Evolutionary conservation across 1,140 invertebrate species (phyloP).

Genomic region (Platorchestia sp.): DNA sequence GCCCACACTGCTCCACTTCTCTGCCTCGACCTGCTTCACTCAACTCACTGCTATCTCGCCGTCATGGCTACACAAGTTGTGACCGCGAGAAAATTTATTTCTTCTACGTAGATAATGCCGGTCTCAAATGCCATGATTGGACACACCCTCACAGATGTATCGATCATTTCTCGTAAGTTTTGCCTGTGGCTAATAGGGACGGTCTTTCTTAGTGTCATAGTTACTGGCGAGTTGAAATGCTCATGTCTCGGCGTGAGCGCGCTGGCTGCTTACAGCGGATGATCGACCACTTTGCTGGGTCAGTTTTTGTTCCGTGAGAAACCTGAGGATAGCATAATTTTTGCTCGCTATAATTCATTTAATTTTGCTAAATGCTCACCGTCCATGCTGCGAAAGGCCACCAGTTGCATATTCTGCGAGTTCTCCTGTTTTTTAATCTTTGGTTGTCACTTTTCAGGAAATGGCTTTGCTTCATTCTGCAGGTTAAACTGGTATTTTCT

Average conservation of each 20-base stretch:
- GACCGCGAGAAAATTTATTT: neutral
- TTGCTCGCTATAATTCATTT: neutral
- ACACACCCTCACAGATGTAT: neutral
- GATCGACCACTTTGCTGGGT: neutral
- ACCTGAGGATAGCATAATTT: neutral
- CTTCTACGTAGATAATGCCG: neutral
- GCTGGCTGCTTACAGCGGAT: neutral
- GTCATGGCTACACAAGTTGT: neutral
- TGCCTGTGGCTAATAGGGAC: neutral
- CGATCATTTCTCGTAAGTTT: neutral
- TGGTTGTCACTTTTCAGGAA: neutral
- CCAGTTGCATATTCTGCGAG: too few species aligned
- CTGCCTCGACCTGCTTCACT: neutral
- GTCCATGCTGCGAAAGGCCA: too few species aligned
- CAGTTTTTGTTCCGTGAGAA: neutral
- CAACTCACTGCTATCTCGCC: neutral
- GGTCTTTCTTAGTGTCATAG: neutral
- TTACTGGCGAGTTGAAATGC: neutral
- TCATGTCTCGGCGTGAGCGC: neutral
- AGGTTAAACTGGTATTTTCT: neutral
- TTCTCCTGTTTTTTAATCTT: neutral
- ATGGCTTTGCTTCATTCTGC: neutral
- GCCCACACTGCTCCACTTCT: neutral
- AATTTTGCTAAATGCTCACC: neutral
- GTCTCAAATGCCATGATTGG: neutral